Percentiles rank a stretch among this genome's conserved stretches.
Evolutionary conservation across 2,113 vertebrate genomes (phyloP).

Genomic region (Butorides virescens): DNA sequence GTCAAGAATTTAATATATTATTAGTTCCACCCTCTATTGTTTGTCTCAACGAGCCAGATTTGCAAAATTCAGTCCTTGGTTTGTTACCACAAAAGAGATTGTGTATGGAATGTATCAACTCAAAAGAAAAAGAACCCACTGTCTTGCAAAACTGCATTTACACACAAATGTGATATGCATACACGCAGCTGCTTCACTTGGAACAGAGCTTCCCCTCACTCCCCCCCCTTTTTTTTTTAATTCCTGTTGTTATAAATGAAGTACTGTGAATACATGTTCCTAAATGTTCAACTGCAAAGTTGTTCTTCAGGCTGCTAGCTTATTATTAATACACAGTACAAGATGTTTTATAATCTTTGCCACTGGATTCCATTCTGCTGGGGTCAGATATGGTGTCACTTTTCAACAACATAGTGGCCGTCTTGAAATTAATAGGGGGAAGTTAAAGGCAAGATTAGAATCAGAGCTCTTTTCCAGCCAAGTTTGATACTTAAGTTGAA

Average conservation of each 20-base stretch:
- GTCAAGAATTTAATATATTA: neutral
- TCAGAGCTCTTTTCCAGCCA: neutral
- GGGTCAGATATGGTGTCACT: neutral
- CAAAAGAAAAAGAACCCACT: neutral
- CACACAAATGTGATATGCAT: neutral
- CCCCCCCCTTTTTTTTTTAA: neutral
- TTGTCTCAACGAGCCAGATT: neutral
- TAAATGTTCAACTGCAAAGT: neutral
- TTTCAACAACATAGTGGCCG: neutral
- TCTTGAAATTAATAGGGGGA: constrained; percentile 36
- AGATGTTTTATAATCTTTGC: neutral
- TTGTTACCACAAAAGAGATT: neutral
- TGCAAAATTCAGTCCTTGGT: neutral
- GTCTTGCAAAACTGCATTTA: neutral
- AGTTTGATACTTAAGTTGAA: neutral
- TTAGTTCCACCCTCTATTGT: neutral
- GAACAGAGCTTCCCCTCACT: neutral
- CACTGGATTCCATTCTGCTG: neutral
- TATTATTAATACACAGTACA: neutral
- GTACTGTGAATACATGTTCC: neutral
- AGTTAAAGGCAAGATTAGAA: constrained; percentile 29
- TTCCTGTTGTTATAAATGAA: neutral
- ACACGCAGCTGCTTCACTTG: neutral
- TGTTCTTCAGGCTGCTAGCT: neutral
- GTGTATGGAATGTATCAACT: neutral